These are phyloP conservation scores for Pica pica DNA, from an alignment of 2,113 vertebrate genomes.

Conservation along the genomic window DNA sequence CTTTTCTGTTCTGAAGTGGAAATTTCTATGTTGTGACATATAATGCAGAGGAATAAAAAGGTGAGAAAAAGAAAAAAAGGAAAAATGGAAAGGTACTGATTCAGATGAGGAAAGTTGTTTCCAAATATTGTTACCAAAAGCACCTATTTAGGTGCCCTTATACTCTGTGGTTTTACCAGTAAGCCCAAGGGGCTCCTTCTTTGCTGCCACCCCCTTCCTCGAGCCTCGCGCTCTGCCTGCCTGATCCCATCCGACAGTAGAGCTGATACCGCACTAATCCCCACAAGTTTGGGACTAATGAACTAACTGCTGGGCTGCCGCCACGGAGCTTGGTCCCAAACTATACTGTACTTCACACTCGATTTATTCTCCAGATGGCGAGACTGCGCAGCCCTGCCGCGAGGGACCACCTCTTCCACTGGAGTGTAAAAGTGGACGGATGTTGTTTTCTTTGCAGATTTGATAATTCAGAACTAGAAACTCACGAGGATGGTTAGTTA, in stretches of 20 bases:
- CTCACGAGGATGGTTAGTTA: conserved; percentile 73
- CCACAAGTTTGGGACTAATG: conserved; percentile 98
- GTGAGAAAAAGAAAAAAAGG: background rate
- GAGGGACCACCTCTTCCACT: conserved; percentile 91
- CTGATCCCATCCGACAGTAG: conserved; percentile 81
- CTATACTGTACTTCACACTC: conserved; percentile 99
- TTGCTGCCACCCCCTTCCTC: conserved; percentile 60
- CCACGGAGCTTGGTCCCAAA: conserved; percentile 97
- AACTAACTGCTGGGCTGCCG: conserved; percentile 97
- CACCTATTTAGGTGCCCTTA: conserved; percentile 64
- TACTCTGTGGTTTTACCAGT: conserved; percentile 52
- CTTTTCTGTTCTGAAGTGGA: background rate
- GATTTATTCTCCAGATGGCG: conserved; percentile 99
- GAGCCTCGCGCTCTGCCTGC: conserved; percentile 71
- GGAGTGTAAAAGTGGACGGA: conserved; percentile 91
- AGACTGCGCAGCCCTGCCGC: conserved; percentile 84
- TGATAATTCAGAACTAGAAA: conserved; percentile 77
- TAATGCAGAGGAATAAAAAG: background rate
- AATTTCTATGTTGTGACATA: background rate
- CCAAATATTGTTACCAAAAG: background rate
- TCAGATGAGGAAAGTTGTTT: conserved; percentile 11
- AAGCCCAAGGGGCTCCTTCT: conserved; percentile 69
- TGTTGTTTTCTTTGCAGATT: conserved; percentile 86
- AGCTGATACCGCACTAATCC: conserved; percentile 91
- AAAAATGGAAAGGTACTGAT: background rate